Evolutionary conservation across 2,888 invertebrate species (phyloP).

Genomic region (Ormyrus pomaceus): DNA sequence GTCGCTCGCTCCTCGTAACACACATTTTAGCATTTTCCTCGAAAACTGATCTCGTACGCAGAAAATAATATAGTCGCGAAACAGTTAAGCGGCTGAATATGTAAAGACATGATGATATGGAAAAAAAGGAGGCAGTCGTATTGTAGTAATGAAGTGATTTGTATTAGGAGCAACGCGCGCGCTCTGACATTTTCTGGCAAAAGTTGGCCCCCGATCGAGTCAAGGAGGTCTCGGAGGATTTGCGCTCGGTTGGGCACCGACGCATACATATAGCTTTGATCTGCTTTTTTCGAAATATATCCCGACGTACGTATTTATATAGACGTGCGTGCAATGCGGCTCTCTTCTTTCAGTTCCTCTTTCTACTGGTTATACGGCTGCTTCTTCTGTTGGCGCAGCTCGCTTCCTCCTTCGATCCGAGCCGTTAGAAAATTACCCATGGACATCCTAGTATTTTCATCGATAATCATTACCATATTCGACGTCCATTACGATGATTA

Average conservation of each 20-base stretch:
- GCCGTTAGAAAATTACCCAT: slow-evolving; percentile 13
- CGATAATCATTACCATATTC: slow-evolving; percentile 6
- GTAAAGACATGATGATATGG: not conserved
- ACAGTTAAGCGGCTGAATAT: too few relatives aligned
- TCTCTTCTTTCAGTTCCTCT: too few relatives aligned
- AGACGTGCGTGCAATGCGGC: not conserved
- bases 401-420: not conserved
- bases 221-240: slow-evolving; percentile 8
- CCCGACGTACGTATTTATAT: not conserved
- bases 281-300: not conserved
- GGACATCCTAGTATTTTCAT: not conserved
- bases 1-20: too few relatives aligned
- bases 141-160: slow-evolving; percentile 10
- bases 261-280: not conserved
- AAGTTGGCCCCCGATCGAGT: not conserved
- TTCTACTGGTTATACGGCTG: not conserved
- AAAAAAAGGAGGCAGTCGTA: not conserved
- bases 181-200: not conserved
- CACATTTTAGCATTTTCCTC: too few relatives aligned
- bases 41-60: too few relatives aligned
- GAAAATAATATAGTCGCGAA: too few relatives aligned
- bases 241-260: slow-evolving; percentile 17
- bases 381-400: not conserved
- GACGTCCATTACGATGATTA: slow-evolving; percentile 15
- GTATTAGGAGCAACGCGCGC: not conserved